Conservation (phyloP, 2,797 vertebrate genomes). For the Spea hammondii region DNA sequence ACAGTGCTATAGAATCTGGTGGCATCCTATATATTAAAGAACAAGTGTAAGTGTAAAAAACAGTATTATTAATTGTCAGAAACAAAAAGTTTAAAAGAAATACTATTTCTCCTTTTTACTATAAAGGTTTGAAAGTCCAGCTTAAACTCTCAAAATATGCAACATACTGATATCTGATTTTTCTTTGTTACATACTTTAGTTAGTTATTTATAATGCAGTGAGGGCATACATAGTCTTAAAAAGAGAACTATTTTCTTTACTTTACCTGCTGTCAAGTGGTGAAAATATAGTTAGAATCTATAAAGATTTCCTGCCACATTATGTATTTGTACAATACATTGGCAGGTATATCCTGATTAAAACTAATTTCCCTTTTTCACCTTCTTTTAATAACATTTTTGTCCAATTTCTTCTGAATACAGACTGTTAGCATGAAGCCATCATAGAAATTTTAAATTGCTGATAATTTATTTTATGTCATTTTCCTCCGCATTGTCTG, state of each 20-base stretch:
- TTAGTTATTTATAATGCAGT: neutral
- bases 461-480: constrained; percentile 65
- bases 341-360: constrained; percentile 40
- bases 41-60: too few species aligned
- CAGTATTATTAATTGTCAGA: neutral
- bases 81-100: neutral
- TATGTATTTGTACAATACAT: constrained; percentile 33
- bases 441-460: constrained; percentile 62
- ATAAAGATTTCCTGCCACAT: constrained; percentile 30
- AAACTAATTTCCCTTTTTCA: constrained; percentile 30
- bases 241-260: constrained; percentile 28
- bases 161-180: neutral
- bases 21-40: too few species aligned
- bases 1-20: too few species aligned
- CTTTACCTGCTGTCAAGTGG: constrained; percentile 26
- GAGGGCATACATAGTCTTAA: neutral
- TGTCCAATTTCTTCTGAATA: constrained; percentile 45
- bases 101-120: neutral
- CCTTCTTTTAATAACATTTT: constrained; percentile 48
- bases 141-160: neutral
- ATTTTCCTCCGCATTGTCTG: constrained; percentile 63
- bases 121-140: too few species aligned
- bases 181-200: neutral
- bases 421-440: constrained; percentile 50
- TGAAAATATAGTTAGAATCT: constrained; percentile 32